Conservation (phyloP, 2,113 vertebrate species). For the Peromyscus maniculatus region DNA sequence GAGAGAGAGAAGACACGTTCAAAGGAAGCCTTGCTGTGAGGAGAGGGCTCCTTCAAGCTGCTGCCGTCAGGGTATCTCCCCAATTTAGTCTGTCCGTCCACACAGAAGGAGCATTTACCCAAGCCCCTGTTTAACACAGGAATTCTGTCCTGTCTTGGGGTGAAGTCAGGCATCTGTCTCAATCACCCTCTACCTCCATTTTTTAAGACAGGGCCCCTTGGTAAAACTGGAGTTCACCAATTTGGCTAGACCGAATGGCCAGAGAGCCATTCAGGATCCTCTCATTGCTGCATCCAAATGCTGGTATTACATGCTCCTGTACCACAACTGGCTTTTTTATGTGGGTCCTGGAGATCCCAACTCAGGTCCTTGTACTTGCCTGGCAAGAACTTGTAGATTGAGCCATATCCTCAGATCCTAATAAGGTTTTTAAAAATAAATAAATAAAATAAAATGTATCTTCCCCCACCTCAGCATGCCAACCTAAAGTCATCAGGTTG, state of each 20-base stretch:
- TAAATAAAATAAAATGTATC: neutral
- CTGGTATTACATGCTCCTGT: neutral
- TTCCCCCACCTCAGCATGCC: neutral
- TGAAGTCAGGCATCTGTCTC: neutral
- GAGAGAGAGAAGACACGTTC: neutral
- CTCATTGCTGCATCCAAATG: neutral
- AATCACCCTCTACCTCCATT: neutral
- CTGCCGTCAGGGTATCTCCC: neutral
- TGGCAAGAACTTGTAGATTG: neutral
- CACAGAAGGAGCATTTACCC: constrained; percentile 1
- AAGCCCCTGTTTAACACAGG: neutral
- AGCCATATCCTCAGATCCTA: neutral
- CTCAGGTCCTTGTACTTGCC: neutral
- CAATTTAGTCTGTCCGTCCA: neutral
- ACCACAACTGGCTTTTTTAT: neutral
- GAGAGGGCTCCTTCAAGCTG: neutral
- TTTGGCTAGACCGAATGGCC: neutral
- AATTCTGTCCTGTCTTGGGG: too few species aligned
- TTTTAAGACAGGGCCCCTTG: neutral
- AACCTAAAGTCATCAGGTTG: neutral
- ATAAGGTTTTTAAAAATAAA: neutral
- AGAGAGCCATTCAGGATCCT: neutral
- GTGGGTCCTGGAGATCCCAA: too few species aligned
- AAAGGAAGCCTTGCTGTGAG: neutral
- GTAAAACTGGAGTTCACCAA: neutral